Evolutionary conservation across 2,888 invertebrate genomes (phyloP).

Genomic region (Anticlea derivata): DNA sequence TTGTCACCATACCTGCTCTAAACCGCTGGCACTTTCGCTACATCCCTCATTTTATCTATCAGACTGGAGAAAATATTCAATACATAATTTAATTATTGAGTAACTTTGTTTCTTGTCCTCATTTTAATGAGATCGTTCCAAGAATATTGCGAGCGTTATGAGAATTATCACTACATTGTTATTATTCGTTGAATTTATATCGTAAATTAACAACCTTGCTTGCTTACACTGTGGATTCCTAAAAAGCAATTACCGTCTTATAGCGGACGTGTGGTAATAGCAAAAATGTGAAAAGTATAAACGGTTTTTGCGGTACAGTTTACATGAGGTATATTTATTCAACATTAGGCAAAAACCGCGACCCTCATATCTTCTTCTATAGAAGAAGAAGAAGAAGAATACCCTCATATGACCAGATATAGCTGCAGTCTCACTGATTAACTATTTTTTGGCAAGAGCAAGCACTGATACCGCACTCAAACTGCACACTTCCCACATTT

Average conservation of each 20-base stretch:
- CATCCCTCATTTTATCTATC: constrained; percentile 27
- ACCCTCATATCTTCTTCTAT: too few species aligned
- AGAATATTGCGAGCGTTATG: constrained; percentile 22
- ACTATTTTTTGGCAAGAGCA: too few species aligned
- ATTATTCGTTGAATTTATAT: constrained; percentile 13
- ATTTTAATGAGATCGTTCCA: constrained; percentile 27
- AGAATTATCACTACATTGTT: constrained; percentile 24
- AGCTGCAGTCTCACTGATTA: too few species aligned
- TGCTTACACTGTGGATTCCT: not conserved
- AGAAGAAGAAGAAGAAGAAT: too few species aligned
- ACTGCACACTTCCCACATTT: too few species aligned
- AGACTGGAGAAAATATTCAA: constrained; percentile 45
- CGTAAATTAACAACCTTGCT: constrained; percentile 7
- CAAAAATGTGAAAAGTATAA: too few species aligned
- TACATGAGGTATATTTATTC: too few species aligned
- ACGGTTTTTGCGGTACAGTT: too few species aligned
- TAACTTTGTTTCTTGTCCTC: constrained; percentile 36
- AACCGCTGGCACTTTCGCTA: constrained; percentile 25
- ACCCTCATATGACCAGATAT: too few species aligned
- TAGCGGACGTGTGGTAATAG: not conserved
- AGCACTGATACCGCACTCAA: too few species aligned
- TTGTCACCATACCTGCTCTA: not conserved
- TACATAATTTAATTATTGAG: constrained; percentile 47
- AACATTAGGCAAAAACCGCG: too few species aligned
- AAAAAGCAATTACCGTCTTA: not conserved